Conservation (phyloP, 2,797 vertebrate species). For the Sebastes minor region DNA sequence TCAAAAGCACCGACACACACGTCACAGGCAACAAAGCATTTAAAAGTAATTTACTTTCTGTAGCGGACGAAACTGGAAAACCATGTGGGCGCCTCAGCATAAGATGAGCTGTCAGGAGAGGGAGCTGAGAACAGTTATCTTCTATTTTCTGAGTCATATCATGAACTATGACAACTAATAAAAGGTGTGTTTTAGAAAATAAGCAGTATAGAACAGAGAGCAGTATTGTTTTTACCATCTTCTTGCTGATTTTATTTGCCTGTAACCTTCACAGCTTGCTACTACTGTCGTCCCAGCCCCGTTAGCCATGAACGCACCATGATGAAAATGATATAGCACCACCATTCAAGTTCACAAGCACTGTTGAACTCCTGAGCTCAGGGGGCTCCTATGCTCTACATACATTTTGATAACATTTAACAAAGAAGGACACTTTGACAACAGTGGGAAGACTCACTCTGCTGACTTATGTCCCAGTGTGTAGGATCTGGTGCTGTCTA, state of each 20-base stretch:
- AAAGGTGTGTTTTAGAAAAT: background rate
- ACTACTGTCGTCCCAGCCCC: no score
- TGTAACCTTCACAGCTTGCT: background rate
- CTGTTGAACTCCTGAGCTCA: background rate
- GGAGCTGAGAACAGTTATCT: background rate
- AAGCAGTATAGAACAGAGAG: background rate
- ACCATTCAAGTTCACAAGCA: background rate
- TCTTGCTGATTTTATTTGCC: background rate
- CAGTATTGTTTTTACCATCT: background rate
- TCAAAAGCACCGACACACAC: background rate
- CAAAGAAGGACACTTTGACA: background rate
- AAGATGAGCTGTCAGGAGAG: constrained; percentile 5
- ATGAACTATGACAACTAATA: background rate
- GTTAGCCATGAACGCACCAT: background rate
- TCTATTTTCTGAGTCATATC: background rate
- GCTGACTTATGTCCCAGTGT: no score
- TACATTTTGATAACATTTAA: background rate
- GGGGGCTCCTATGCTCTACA: background rate
- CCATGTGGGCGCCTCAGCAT: background rate
- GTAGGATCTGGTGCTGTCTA: no score
- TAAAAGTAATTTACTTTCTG: background rate
- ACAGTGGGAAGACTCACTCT: background rate
- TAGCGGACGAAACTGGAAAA: background rate
- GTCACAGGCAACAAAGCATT: constrained; percentile 29
- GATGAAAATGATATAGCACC: background rate